These are phyloP conservation scores for Rhinolophus ferrumequinum DNA, from an alignment of 2,113 vertebrate species.

Conservation along the genomic window DNA sequence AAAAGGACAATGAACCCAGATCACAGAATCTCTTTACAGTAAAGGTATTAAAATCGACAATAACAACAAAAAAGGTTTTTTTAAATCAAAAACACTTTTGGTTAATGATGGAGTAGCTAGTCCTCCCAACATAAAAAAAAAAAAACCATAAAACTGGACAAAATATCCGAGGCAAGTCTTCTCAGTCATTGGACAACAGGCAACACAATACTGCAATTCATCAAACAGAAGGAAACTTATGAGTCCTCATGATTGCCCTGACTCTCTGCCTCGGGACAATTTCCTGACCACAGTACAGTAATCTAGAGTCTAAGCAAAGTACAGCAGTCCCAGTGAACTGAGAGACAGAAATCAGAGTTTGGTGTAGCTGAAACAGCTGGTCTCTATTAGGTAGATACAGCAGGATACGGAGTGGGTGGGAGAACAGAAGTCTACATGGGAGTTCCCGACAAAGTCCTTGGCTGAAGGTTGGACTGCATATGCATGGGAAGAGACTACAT, in stretches of 20 bases:
- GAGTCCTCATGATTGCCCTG: neutral
- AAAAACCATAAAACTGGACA: neutral
- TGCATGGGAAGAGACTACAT: neutral
- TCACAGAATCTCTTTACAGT: neutral
- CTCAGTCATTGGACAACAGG: neutral
- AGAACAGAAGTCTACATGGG: neutral
- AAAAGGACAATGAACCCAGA: neutral
- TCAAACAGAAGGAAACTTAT: neutral
- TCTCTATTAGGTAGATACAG: neutral
- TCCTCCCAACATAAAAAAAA: neutral
- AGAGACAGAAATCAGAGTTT: neutral
- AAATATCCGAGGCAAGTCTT: neutral
- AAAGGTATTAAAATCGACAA: neutral
- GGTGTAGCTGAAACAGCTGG: neutral
- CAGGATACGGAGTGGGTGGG: neutral
- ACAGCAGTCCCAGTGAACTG: neutral
- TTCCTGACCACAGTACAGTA: neutral
- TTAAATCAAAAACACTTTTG: neutral
- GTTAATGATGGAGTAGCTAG: neutral
- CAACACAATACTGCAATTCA: neutral
- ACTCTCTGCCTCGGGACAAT: neutral
- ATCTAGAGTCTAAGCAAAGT: neutral
- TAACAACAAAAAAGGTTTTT: neutral
- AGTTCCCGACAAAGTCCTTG: neutral
- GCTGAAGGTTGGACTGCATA: neutral